Conservation (phyloP, 2,113 vertebrate species). For the Empidonax traillii region DNA sequence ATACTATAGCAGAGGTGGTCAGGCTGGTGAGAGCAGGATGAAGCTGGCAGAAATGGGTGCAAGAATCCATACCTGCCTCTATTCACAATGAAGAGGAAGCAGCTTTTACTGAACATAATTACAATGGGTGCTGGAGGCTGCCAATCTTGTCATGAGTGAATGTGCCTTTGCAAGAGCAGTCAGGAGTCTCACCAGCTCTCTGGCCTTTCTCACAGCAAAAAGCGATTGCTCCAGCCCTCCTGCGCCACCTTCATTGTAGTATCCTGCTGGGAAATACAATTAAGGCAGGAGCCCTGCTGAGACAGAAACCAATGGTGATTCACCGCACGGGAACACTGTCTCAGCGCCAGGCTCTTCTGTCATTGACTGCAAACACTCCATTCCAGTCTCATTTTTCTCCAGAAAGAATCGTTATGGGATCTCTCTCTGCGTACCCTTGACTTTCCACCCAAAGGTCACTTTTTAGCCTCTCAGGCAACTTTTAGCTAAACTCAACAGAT, state of each 20-base stretch:
- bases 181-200: background rate
- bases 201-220: background rate
- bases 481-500: background rate
- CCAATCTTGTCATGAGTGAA: background rate
- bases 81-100: background rate
- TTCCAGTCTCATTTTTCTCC: background rate
- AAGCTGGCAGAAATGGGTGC: background rate
- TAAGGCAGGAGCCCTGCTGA: background rate
- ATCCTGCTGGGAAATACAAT: background rate
- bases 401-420: background rate
- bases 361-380: background rate
- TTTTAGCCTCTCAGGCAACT: background rate
- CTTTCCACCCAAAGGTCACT: background rate
- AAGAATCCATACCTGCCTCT: background rate
- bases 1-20: background rate
- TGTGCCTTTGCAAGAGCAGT: background rate
- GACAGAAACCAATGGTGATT: background rate
- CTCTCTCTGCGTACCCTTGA: fast-evolving
- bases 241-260: background rate
- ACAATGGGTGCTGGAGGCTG: fast-evolving
- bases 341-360: background rate
- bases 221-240: background rate
- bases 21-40: background rate
- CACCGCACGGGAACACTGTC: background rate
- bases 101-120: background rate